These are phyloP conservation scores for Pseudochirops corinnae DNA, from an alignment of 2,797 vertebrate species.

Conservation along the genomic window DNA sequence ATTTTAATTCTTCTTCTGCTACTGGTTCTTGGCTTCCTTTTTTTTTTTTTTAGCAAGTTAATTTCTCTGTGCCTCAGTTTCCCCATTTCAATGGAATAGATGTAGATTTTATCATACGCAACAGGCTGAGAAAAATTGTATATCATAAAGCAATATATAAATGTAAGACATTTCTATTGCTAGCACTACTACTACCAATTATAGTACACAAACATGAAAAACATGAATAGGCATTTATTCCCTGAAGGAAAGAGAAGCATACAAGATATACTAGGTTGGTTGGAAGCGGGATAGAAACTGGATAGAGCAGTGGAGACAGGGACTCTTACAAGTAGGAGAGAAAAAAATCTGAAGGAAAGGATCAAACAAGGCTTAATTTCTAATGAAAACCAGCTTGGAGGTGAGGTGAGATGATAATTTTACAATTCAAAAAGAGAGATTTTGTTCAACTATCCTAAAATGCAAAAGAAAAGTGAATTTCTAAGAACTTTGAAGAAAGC, in stretches of 20 bases:
- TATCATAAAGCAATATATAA: not conserved
- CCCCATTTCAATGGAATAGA: not conserved
- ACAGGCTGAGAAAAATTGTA: not conserved
- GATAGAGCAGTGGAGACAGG: not conserved
- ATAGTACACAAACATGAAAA: not conserved
- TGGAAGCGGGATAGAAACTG: not conserved
- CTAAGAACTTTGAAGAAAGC: not conserved
- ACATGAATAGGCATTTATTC: not conserved
- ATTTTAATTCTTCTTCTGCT: not conserved
- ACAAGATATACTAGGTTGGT: not conserved
- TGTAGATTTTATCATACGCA: not conserved
- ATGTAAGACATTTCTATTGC: not conserved
- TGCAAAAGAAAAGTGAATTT: not conserved
- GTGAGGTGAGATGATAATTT: not conserved
- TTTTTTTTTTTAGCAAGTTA: not conserved
- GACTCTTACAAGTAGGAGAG: not conserved
- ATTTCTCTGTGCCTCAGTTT: not conserved
- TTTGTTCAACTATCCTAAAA: not conserved
- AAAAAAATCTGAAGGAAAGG: not conserved
- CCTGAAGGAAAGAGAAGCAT: not conserved
- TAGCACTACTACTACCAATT: not conserved
- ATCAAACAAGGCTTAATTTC: not conserved
- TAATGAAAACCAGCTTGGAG: not conserved
- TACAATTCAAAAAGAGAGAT: not conserved
- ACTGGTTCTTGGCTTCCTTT: not conserved